Percentiles rank a stretch among this genome's conserved stretches.
These are phyloP conservation scores for Oscheius sp. DNA, from an alignment of 2,888 invertebrate genomes.

Conservation along the genomic window DNA sequence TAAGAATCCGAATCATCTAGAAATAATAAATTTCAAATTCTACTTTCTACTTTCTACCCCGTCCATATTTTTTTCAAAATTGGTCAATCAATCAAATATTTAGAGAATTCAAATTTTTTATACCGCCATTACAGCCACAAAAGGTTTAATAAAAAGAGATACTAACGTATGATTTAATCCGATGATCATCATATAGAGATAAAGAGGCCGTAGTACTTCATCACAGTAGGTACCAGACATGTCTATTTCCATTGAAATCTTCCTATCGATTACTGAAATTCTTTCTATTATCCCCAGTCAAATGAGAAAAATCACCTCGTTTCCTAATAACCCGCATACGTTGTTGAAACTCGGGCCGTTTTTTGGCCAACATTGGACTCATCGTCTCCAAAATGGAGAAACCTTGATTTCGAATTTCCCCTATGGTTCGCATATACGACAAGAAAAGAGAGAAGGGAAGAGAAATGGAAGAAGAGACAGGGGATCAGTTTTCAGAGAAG, in stretches of 20 bases:
- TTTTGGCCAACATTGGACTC: constrained; percentile 25
- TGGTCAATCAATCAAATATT: too few species aligned
- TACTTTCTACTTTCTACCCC: too few species aligned
- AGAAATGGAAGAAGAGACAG: neutral
- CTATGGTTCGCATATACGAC: constrained; percentile 23
- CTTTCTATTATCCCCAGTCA: neutral
- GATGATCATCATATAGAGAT: constrained; percentile 52
- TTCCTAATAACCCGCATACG: constrained; percentile 23
- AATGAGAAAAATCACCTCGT: constrained; percentile 18
- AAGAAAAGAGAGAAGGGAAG: neutral
- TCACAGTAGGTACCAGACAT: constrained; percentile 52
- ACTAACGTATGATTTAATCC: constrained; percentile 48
- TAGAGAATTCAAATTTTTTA: constrained; percentile 34
- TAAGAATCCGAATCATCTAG: too few species aligned
- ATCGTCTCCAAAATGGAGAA: constrained; percentile 23
- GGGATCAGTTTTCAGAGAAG: neutral
- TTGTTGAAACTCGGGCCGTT: constrained; percentile 21
- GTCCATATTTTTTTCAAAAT: too few species aligned
- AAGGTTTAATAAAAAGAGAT: neutral
- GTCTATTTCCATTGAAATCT: constrained; percentile 41
- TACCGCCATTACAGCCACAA: too few species aligned
- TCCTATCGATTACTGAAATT: constrained; percentile 30
- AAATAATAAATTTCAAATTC: too few species aligned
- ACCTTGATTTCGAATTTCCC: constrained; percentile 28
- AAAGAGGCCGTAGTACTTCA: constrained; percentile 51